Evolutionary conservation across 1,140 invertebrate species (phyloP).

Genomic region (Drosophila gunungcola): DNA sequence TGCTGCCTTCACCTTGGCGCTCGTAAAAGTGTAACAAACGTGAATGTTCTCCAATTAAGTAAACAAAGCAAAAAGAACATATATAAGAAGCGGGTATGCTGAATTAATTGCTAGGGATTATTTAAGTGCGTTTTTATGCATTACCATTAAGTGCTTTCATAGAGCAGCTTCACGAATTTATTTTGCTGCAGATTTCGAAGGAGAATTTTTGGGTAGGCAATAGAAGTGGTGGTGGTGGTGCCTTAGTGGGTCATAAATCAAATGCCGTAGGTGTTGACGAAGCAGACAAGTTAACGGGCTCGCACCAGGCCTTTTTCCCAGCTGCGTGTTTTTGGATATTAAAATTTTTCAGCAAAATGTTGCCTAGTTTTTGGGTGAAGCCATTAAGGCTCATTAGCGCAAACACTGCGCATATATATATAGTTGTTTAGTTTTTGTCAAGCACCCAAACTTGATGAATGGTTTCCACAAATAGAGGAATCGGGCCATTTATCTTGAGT

Average conservation of each 20-base stretch:
- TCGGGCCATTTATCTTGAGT: constrained; percentile 34
- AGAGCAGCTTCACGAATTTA: constrained; percentile 54
- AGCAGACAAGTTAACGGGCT: constrained; percentile 64
- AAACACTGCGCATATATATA: constrained; percentile 18
- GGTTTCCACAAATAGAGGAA: constrained; percentile 24
- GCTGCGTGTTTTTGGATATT: constrained; percentile 62
- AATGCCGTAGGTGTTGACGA: constrained; percentile 60
- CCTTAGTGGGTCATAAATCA: constrained; percentile 65
- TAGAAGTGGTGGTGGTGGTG: neutral
- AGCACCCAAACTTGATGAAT: constrained; percentile 40
- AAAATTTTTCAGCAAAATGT: constrained; percentile 70
- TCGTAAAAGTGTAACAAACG: constrained; percentile 76
- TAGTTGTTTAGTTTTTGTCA: constrained; percentile 36
- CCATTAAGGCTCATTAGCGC: constrained; percentile 74
- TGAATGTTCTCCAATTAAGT: constrained; percentile 80
- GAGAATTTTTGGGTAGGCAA: neutral
- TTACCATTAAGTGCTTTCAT: constrained; percentile 73
- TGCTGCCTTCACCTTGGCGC: constrained; percentile 69
- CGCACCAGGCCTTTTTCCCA: constrained; percentile 18
- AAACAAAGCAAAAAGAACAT: constrained; percentile 57
- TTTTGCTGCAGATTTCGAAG: constrained; percentile 64
- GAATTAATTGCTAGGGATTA: constrained; percentile 81
- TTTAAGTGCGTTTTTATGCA: constrained; percentile 82
- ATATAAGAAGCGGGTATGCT: constrained; percentile 33
- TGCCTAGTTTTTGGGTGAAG: constrained; percentile 67